Conservation (phyloP, 2,797 vertebrate species). For the Parauchenoglanis punctatus region DNA sequence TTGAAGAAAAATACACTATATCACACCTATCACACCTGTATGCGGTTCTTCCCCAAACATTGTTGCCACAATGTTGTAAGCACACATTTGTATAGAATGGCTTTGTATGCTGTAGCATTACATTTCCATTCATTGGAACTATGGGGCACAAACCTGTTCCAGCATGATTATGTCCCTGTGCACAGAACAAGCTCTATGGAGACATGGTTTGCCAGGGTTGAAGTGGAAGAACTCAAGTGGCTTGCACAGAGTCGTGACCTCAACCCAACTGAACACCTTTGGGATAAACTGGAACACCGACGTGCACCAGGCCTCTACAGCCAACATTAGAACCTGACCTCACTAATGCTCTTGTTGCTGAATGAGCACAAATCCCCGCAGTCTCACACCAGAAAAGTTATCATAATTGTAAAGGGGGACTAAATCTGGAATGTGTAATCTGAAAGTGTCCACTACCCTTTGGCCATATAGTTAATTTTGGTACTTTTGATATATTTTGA, state of each 20-base stretch:
- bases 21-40: not conserved
- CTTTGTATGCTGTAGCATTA: not conserved
- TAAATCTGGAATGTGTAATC: not conserved
- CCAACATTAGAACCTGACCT: not conserved
- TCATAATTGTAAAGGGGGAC: not conserved
- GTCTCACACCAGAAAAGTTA: not conserved
- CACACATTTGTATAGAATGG: not conserved
- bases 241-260: not conserved
- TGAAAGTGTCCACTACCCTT: not conserved
- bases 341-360: not conserved
- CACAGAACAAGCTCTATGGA: not conserved
- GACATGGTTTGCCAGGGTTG: not conserved
- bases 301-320: not conserved
- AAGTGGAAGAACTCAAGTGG: not conserved
- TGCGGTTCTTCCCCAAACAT: not conserved
- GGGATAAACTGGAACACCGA: not conserved
- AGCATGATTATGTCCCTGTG: not conserved
- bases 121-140: not conserved
- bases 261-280: not conserved
- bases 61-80: not conserved
- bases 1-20: not conserved
- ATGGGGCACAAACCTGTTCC: not conserved
- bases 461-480: not conserved
- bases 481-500: not conserved
- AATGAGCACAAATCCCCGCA: not conserved